Base-by-base conservation (phyloP, 2,888 invertebrate genomes). In the Congeria kusceri region DNA sequence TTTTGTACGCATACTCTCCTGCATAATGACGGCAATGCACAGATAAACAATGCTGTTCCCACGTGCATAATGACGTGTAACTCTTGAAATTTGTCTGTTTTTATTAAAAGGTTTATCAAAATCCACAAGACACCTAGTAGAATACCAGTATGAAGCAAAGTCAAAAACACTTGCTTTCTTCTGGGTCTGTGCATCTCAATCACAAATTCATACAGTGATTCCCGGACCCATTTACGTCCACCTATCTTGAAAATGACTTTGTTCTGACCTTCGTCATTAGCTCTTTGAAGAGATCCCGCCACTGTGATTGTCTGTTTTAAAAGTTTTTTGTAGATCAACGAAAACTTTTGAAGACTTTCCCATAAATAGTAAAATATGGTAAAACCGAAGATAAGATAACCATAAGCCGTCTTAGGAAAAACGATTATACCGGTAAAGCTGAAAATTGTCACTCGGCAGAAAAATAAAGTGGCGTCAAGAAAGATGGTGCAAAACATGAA, bases 401-500 rank as follows among this genome's bases (percentile, higher is more conserved):
- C 84, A 18, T 80, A 80, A 0, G 84, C 72, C 0, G 39, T 44
- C 25, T 70, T 69, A 15, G 83, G 79, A 25, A 73, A 74, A 9
- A 79, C 74, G 27, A 83, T 63, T 0, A 83, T 64, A 7, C 83
- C 83, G 0, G 77, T 79, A 67, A 71, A 83, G 7, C 79, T 83
- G 27, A 77, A 83, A 25, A 79, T 68, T 9, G 49, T 49, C n/a
- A 83, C 57, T 27, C 77, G 66, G 0, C 70, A 56, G 13, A 79
- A 29, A 39, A 83, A 83, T 11, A 83, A 29, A 29, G 71, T 77
- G 18, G 79, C 79, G 25, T 79, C 83, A 18, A 79, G 29, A 39
- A 83, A 83, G 20, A 83, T 73, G 11, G 70, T 83, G 20, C 70
- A 70, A 44, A 83, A 79, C 83, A 83, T 79, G 28, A 73, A 79